Conservation (phyloP, 2,888 invertebrate species). For the Drosophila tripunctata region DNA sequence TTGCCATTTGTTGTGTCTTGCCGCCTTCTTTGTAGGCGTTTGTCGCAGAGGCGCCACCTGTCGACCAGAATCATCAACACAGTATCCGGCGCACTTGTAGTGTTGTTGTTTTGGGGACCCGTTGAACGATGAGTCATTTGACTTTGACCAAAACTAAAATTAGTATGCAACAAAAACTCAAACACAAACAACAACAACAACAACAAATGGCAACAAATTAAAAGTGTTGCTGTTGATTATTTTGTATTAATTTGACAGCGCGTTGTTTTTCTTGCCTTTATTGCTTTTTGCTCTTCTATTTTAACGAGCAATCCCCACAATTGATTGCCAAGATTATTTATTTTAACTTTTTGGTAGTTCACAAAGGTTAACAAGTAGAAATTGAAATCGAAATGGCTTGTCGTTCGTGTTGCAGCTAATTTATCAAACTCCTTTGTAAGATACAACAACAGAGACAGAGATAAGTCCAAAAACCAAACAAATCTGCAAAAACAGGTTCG, state of each 20-base stretch:
- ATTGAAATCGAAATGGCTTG: constrained; percentile 24
- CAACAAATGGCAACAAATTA: constrained; percentile 56
- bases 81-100: constrained; percentile 39
- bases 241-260: constrained; percentile 51
- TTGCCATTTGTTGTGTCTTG: constrained; percentile 59
- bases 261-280: constrained; percentile 3
- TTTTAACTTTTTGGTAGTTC: constrained; percentile 8
- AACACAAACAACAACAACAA: constrained; percentile 26
- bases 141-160: constrained; percentile 78
- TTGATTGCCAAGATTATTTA: constrained; percentile 37
- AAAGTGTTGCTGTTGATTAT: constrained; percentile 52
- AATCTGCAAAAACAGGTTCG: constrained; percentile 49
- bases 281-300: not conserved
- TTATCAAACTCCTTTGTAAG: constrained; percentile 9
- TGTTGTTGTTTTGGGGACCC: constrained; percentile 26
- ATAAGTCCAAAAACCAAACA: constrained; percentile 1
- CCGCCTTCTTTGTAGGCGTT: constrained; percentile 47
- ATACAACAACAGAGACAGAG: constrained; percentile 5
- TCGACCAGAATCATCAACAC: constrained; percentile 39
- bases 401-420: not conserved
- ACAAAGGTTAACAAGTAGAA: constrained; percentile 39
- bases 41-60: constrained; percentile 64
- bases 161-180: constrained; percentile 58
- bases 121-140: constrained; percentile 62
- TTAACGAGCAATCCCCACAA: constrained; percentile 5